These are phyloP conservation scores for Palythoa grandis DNA, from an alignment of 92 coral and sea anemone species.

Conservation along the genomic window DNA sequence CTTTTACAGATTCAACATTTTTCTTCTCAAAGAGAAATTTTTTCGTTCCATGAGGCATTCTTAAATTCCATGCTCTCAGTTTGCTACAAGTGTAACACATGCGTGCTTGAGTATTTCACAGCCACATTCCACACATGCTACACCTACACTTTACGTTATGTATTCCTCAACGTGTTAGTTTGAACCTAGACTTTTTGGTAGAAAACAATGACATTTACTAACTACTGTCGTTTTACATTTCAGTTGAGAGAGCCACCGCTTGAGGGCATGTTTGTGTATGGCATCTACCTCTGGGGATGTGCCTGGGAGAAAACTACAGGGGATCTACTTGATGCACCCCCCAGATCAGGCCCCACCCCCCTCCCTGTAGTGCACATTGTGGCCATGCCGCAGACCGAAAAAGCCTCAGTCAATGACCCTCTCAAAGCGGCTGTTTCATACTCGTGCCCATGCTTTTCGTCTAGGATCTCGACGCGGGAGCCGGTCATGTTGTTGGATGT, in stretches of 20 bases:
- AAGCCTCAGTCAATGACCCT: constrained; percentile 87
- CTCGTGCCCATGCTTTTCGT: constrained; percentile 95
- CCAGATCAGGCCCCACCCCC: constrained; percentile 96
- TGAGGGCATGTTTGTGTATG: constrained; percentile 96
- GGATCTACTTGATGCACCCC: constrained; percentile 98
- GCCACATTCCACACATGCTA: no score
- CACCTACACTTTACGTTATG: no score
- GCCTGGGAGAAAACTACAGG: constrained; percentile 99
- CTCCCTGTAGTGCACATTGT: constrained; percentile 95
- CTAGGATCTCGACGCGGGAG: constrained; percentile 88
- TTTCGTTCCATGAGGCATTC: no score
- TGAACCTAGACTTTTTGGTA: no score
- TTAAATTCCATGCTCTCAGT: no score
- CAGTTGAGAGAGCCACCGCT: constrained; percentile 98
- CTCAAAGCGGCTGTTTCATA: constrained; percentile 89
- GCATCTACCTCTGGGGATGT: constrained; percentile 98
- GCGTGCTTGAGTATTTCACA: no score
- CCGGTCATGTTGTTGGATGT: constrained; percentile 92
- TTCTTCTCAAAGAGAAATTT: not conserved
- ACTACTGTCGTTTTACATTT: not conserved
- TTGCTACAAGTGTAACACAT: no score
- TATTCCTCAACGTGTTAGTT: no score
- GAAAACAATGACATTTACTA: not conserved
- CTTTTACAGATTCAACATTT: not conserved
- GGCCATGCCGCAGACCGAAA: constrained; percentile 91